Evolutionary conservation across 2,113 vertebrate genomes (phyloP), one percentile per base, ranked within the genome.

Genomic region (Cynopterus brachyotis): DNA sequence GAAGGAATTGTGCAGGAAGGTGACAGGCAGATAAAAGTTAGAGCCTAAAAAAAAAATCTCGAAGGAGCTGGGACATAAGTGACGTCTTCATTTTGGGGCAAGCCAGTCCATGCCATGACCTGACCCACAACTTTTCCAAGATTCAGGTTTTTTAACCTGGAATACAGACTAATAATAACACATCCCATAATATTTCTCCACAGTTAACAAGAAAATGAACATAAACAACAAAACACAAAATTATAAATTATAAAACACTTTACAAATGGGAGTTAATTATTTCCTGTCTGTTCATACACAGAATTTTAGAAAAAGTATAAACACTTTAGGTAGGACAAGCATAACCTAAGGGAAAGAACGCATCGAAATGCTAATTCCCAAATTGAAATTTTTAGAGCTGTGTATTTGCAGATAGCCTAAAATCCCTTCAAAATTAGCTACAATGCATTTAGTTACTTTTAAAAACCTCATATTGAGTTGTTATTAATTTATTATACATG

Each of bases 401-500:
- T 30, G 4, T 42, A 97, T 97, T 98, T 97, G 97, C 96, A 96
- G 97, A 91, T 79, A 93, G 91, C 93, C 81, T 92, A 79, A 97
- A 96, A 98, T 98, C 95, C 76, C 81, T 91, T 75, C 16, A 0
- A 94, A 97, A 97, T 90, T 91, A 95, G 96, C 83, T 82, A 50
- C 76, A 76, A 85, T 96, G 93, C 24, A 67, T 96, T 96, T 94
- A 82, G 96, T 97, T 97, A 97, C 96, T 97, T 95, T 91, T 91
- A 91, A 96, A 97, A 97, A 88, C 67, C 96, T 94, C 94, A 93
- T 82, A 96, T 96, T 95, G 96, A 89, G 96, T 89, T 97, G 96
- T 96, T 91, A 97, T 97, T 98, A 96, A 98, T 98, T 98, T 96
- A 98, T 97, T 97, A 97, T 94, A 96, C 81, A 97, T 97, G 96